Percentiles rank a stretch among this genome's conserved stretches.
These are phyloP conservation scores for Egretta garzetta DNA, from an alignment of 2,113 vertebrate genomes.

Conservation along the genomic window DNA sequence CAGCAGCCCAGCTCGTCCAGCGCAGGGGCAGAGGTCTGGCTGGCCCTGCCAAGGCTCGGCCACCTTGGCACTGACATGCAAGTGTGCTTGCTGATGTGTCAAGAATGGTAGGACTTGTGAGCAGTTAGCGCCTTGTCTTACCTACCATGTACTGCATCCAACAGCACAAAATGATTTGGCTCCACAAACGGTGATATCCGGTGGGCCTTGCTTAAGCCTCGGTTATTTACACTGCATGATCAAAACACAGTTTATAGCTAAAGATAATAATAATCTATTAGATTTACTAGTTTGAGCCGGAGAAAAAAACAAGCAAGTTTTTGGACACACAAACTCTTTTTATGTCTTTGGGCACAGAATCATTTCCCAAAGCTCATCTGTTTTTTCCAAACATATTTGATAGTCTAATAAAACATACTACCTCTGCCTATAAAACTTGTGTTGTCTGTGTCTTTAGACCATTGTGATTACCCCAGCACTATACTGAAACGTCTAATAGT, in stretches of 20 bases:
- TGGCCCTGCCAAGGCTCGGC: not conserved
- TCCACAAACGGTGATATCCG: not conserved
- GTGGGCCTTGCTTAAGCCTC: accelerated
- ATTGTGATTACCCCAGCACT: not conserved
- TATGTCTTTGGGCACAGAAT: not conserved
- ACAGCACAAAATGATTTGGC: not conserved
- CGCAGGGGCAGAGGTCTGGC: not conserved
- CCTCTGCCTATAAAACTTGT: not conserved
- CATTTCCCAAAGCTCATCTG: not conserved
- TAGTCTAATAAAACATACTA: not conserved
- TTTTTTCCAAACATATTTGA: not conserved
- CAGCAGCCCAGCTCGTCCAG: not conserved
- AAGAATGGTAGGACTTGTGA: not conserved
- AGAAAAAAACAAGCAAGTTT: not conserved
- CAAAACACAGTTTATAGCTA: not conserved
- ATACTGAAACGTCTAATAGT: not conserved
- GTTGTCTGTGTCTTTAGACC: not conserved
- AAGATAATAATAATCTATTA: not conserved
- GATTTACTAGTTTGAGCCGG: not conserved
- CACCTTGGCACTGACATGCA: not conserved
- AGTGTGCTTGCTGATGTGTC: too few relatives aligned
- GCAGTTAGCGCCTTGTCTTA: not conserved
- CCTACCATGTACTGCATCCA: not conserved
- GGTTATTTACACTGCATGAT: not conserved
- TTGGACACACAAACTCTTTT: not conserved